These are phyloP conservation scores for Tachuris rubrigastra DNA, from an alignment of 2,113 vertebrate genomes.

Conservation along the genomic window DNA sequence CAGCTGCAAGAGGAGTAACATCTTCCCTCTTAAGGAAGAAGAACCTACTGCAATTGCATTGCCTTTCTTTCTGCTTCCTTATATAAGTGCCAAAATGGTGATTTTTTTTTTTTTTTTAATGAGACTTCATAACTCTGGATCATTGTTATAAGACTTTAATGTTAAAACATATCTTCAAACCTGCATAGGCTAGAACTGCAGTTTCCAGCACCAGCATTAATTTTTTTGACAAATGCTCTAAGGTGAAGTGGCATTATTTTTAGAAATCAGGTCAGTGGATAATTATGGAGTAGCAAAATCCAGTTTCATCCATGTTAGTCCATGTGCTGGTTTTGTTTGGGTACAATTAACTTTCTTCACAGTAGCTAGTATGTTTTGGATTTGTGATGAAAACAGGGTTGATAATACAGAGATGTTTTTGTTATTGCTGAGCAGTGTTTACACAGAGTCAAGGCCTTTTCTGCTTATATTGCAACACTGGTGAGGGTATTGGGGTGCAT, in stretches of 20 bases:
- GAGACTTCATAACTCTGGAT: not conserved
- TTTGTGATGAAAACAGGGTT: not conserved
- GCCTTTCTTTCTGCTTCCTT: not conserved
- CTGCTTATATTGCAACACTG: not conserved
- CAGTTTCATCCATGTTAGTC: not conserved
- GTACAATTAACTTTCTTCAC: not conserved
- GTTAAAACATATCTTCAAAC: not conserved
- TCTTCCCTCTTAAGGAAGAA: not conserved
- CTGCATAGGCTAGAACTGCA: not conserved
- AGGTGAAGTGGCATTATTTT: conserved; percentile 38
- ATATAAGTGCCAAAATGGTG: not conserved
- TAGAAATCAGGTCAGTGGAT: conserved; percentile 45
- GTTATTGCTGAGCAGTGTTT: not conserved
- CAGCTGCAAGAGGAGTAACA: not conserved
- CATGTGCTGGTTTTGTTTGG: not conserved
- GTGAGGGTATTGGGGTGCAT: rapidly evolving
- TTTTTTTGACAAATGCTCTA: conserved; percentile 55
- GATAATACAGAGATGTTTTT: not conserved
- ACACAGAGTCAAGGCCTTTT: not conserved
- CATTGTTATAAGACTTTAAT: not conserved
- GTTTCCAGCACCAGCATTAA: not conserved
- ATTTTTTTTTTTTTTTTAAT: not conserved
- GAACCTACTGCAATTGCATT: not conserved
- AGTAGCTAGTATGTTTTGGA: not conserved
- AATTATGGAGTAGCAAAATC: not conserved